phyloP scores from a whole-genome alignment of 1,140 invertebrate species.

The Steinernema feltiae region DNA sequence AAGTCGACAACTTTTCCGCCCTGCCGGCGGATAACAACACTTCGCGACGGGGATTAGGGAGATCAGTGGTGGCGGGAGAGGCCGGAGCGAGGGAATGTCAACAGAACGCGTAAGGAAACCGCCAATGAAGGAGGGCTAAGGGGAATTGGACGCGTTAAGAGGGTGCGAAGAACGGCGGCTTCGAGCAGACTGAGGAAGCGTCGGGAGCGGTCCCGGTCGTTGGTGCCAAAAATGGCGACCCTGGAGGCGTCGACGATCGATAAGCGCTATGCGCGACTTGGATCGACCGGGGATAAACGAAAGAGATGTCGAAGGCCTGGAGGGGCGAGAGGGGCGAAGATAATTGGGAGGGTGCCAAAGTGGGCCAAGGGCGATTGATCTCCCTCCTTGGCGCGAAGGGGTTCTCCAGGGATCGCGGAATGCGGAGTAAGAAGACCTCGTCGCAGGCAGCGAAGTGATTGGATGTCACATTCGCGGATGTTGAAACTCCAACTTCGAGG shows the following conservation, averaged over 20 bases:
- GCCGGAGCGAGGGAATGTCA: not conserved
- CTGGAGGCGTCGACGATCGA: not conserved
- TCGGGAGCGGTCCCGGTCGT: not conserved
- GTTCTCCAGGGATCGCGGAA: not conserved
- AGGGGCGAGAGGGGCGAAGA: not conserved
- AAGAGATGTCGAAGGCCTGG: not conserved
- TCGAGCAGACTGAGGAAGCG: not conserved
- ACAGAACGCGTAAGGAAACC: not conserved
- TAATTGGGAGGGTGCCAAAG: not conserved
- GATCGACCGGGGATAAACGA: not conserved
- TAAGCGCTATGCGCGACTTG: not conserved
- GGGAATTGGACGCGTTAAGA: not conserved
- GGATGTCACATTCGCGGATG: too few species aligned
- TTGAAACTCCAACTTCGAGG: too few species aligned
- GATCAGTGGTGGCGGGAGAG: not conserved
- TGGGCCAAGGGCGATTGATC: not conserved
- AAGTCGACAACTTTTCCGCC: not conserved
- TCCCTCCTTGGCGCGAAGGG: not conserved
- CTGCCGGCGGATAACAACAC: not conserved
- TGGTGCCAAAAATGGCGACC: not conserved
- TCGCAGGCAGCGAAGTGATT: too few species aligned
- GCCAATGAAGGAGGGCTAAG: not conserved
- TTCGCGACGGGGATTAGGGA: not conserved
- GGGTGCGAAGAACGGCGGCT: constrained; percentile 1
- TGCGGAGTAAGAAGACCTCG: too few species aligned